Base-by-base conservation (phyloP, 1,140 invertebrate genomes). In the Cotesia typhae region DNA sequence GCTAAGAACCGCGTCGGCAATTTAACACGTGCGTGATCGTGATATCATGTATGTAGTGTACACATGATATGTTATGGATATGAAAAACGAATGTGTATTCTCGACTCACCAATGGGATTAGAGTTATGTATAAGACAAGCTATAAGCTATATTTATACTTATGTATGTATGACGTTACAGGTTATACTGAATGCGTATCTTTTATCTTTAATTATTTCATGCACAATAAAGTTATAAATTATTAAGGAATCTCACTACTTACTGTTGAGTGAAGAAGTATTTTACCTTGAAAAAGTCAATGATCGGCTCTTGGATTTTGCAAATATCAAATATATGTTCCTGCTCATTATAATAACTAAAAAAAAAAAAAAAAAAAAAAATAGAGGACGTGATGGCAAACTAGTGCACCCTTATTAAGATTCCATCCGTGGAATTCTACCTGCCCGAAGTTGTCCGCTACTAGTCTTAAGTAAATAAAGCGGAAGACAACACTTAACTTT, bases 401-500 rank as follows among this genome's bases (percentile, higher is more conserved):
- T 81, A 84, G 85, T 64, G 80, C 81, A 84, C 85, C 83, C 85
- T 86, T 86, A 85, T 86, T 86, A 86, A 85, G 81, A 87, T 85
- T 85, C 85, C 84, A 85, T 79, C 79, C 81, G 81, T 83, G 83
- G 85, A 86, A 86, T 86, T 85, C 83, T 87, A 85, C 84, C 84
- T 87, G 85, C 81, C 79, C 79, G 69, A 73, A 80, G 79, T 47
- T 9, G 41, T 78, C 81, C 77, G 83, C 84, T 86, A 86, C 85
- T 87, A 82, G 85, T 85, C 85, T 87, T 87, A 80, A 84, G 83
- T 85, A 87, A 87, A 87, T 85, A 87, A 87, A 87, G 85, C 81
- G 84, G 81, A 80, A 84, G 37, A 65, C 71, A 65, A 72, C 65
- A 65, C 17, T 67, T 17, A 35, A 59, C 14, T 59, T 28, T 28